These are phyloP conservation scores for Dendroctonus ponderosae DNA, from an alignment of 1,140 invertebrate species.

Conservation along the genomic window DNA sequence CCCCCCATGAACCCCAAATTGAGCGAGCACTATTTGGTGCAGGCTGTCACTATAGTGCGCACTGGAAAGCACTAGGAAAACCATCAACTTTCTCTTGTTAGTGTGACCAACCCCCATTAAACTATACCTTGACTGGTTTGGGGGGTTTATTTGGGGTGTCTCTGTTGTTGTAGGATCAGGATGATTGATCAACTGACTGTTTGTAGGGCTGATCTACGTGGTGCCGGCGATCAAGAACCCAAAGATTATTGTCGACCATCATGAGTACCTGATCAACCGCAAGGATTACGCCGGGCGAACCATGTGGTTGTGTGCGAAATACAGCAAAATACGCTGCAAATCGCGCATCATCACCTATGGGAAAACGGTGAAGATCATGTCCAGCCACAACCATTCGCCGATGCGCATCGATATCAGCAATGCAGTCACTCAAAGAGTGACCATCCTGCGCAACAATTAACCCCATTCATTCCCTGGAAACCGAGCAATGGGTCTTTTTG, in stretches of 20 bases:
- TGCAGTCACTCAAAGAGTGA: slow-evolving; percentile 3
- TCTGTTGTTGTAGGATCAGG: neutral
- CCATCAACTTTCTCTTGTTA: neutral
- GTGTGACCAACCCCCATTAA: neutral
- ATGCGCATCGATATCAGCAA: slow-evolving; percentile 5
- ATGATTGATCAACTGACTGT: neutral
- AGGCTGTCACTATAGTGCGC: slow-evolving; percentile 30
- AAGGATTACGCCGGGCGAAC: slow-evolving; percentile 31
- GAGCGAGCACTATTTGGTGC: slow-evolving; percentile 26
- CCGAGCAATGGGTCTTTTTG: neutral
- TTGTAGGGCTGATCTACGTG: slow-evolving; percentile 40
- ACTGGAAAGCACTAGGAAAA: neutral
- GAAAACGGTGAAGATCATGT: slow-evolving; percentile 35
- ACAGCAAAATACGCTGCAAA: slow-evolving; percentile 38
- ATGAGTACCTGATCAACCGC: slow-evolving; percentile 34
- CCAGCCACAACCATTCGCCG: slow-evolving; percentile 38
- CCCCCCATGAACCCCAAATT: slow-evolving; percentile 19
- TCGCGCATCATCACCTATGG: slow-evolving; percentile 38
- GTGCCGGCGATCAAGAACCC: slow-evolving; percentile 35
- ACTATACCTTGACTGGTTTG: neutral
- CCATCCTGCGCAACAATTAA: neutral
- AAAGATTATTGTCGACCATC: slow-evolving; percentile 36
- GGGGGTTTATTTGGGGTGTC: neutral
- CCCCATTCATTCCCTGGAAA: too few relatives aligned
- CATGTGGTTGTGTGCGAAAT: slow-evolving; percentile 37